phyloP scores from a whole-genome alignment of 2,113 vertebrate species.

The Tautogolabrus adspersus region DNA sequence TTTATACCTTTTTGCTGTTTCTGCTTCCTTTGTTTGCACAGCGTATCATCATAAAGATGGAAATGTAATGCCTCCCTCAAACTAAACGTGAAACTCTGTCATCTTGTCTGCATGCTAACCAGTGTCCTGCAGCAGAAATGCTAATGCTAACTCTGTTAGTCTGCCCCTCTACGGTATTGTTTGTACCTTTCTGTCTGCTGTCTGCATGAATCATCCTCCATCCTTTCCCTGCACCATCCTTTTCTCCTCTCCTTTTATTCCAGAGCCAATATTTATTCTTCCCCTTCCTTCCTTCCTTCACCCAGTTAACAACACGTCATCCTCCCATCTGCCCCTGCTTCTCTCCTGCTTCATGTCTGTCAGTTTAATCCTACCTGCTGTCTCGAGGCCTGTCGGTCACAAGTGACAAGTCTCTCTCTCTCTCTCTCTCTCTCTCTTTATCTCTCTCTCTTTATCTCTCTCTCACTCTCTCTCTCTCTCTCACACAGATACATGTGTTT shows the following conservation, averaged over 20 bases:
- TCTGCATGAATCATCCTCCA: too few relatives aligned
- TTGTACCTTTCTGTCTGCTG: too few relatives aligned
- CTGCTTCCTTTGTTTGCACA: background rate
- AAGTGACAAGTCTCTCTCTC: background rate
- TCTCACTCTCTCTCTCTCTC: background rate
- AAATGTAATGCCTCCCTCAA: background rate
- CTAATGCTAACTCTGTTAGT: background rate
- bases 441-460: too few relatives aligned
- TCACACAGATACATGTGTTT: background rate
- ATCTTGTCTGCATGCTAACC: too few relatives aligned
- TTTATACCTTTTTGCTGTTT: too few relatives aligned
- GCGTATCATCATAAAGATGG: background rate
- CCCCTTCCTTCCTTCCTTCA: background rate
- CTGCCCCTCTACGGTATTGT: background rate
- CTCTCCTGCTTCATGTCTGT: background rate
- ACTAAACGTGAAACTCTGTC: background rate
- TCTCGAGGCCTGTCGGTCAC: conserved; percentile 4
- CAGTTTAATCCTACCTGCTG: background rate
- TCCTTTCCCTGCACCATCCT: background rate
- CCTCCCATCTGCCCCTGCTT: conserved; percentile 1
- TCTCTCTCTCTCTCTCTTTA: background rate
- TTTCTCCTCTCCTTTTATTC: background rate
- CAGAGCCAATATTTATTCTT: background rate
- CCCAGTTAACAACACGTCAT: background rate
- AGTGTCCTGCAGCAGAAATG: background rate